Conservation (phyloP, 2,888 invertebrate genomes). For the Drosophila lacicola region DNA sequence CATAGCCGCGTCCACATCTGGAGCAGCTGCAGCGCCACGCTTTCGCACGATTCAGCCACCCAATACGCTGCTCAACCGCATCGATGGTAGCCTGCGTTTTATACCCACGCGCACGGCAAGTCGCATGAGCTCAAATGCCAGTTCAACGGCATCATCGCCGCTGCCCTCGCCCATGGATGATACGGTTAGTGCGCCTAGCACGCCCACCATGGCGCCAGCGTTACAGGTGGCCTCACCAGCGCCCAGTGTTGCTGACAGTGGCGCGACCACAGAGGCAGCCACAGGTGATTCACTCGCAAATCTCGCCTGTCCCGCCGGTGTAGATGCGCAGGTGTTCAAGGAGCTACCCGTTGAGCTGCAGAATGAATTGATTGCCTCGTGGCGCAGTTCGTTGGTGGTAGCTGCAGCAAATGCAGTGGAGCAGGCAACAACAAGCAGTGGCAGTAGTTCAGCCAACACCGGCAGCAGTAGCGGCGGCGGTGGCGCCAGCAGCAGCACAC, state of each 20-base stretch:
- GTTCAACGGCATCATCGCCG: constrained; percentile 76
- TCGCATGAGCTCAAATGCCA: constrained; percentile 67
- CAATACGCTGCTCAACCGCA: constrained; percentile 66
- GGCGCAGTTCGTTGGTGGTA: constrained; percentile 85
- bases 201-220: constrained; percentile 53
- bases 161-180: constrained; percentile 81
- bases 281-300: constrained; percentile 67
- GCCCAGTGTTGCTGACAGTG: constrained; percentile 23
- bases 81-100: constrained; percentile 71
- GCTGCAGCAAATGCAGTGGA: constrained; percentile 70
- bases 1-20: constrained; percentile 51
- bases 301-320: constrained; percentile 88
- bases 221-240: constrained; percentile 45
- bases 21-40: constrained; percentile 39
- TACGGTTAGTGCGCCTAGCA: constrained; percentile 58
- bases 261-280: constrained; percentile 36
- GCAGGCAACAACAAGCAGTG: constrained; percentile 52
- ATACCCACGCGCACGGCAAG: constrained; percentile 63
- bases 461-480: constrained; percentile 52
- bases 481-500: constrained; percentile 82
- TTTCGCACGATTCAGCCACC: constrained; percentile 76
- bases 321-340: constrained; percentile 89
- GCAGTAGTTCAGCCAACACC: constrained; percentile 23
- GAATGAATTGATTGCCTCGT: constrained; percentile 90
- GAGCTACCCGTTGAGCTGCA: constrained; percentile 90